Conservation (phyloP, 2,888 invertebrate genomes). For the Meiosimyza platycephala region DNA sequence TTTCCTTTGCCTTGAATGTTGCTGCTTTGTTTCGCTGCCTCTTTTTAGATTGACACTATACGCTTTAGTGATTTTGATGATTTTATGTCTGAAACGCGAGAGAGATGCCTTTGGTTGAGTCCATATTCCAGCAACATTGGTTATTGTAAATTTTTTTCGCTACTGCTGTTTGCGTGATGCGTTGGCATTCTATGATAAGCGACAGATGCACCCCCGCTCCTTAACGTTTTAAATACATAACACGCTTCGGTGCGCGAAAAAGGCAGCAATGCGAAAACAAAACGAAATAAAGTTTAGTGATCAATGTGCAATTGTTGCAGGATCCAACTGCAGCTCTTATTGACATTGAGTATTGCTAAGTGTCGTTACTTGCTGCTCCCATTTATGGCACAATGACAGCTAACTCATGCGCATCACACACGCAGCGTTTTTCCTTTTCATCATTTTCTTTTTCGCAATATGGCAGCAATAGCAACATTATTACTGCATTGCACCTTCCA, state of each 20-base stretch:
- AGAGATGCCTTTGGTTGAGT: no score
- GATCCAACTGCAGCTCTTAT: no score
- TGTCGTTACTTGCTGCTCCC: constrained; percentile 47
- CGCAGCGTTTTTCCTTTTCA: constrained; percentile 28
- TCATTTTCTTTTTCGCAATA: neutral
- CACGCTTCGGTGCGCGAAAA: constrained; percentile 26
- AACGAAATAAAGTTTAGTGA: no score
- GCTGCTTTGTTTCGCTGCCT: neutral
- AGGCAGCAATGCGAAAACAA: neutral
- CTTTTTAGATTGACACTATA: neutral
- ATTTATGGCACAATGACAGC: constrained; percentile 57
- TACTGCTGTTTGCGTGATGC: constrained; percentile 7
- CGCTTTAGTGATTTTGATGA: neutral
- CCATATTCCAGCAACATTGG: no score
- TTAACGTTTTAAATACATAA: neutral
- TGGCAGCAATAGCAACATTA: constrained; percentile 1
- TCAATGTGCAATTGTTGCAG: no score
- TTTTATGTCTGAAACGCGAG: no score
- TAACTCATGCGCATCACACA: constrained; percentile 57
- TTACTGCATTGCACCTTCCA: constrained; percentile 1
- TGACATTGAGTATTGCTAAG: no score
- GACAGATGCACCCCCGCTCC: constrained; percentile 13
- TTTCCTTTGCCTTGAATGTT: no score
- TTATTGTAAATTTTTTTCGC: no score
- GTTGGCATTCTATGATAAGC: constrained; percentile 7